Evolutionary conservation across 2,888 invertebrate species (phyloP).

Genomic region (Drosophila ochracea): DNA sequence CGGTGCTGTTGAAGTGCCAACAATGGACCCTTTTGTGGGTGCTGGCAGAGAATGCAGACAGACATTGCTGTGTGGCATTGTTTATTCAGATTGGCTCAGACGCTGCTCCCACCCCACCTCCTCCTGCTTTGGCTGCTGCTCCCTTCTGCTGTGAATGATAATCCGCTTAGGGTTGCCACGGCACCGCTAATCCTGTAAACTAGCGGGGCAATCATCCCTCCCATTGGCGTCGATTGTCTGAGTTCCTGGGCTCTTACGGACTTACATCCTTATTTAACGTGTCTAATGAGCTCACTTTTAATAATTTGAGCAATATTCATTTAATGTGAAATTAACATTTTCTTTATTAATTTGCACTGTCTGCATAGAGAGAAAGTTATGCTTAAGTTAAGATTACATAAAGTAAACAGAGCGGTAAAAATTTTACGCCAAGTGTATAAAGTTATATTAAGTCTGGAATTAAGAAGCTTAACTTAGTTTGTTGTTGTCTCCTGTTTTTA

Average conservation of each 20-base stretch:
- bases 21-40: slow-evolving; percentile 39
- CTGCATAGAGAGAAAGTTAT: background rate
- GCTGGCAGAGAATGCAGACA: slow-evolving; percentile 10
- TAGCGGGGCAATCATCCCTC: slow-evolving; percentile 54
- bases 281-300: slow-evolving; percentile 61
- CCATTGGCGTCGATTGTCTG: slow-evolving; percentile 34
- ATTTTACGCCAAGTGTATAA: background rate
- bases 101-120: background rate
- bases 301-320: slow-evolving; percentile 58
- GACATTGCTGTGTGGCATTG: slow-evolving; percentile 21
- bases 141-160: slow-evolving; percentile 36
- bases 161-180: slow-evolving; percentile 73
- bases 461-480: background rate
- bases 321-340: slow-evolving; percentile 56
- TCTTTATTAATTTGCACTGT: slow-evolving; percentile 14
- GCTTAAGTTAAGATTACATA: background rate
- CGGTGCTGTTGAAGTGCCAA: slow-evolving; percentile 15
- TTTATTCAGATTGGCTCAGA: slow-evolving; percentile 20
- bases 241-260: background rate
- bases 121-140: background rate
- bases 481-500: background rate
- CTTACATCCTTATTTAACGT: slow-evolving; percentile 64
- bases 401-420: background rate
- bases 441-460: background rate
- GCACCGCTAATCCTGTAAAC: slow-evolving; percentile 66